Evolutionary conservation across 2,797 vertebrate species (phyloP), one percentile per base, ranked within the genome.

Genomic region (Monodelphis domestica): DNA sequence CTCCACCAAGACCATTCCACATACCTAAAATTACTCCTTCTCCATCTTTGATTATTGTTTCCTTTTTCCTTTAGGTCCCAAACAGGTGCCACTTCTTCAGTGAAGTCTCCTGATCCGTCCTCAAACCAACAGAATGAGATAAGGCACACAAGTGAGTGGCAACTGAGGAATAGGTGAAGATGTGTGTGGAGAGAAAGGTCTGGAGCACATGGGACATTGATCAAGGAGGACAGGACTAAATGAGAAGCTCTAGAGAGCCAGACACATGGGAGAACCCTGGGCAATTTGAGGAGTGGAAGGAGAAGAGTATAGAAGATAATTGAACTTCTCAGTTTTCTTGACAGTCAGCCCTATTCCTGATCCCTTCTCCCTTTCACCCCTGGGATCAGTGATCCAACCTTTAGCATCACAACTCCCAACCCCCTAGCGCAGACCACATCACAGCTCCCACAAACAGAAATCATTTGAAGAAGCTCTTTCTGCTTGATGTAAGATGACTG

Each of bases 391-490:
- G 87, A 54, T 28, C 29, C 59, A 26, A 63, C 33, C 88, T 70
- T 90, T 50, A 84, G 21, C 38, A 30, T 53, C 30, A 63, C 0
- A 26, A 4, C 33, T 12, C 14, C 87, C 33, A 53, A 15, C 54
- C 91, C 91, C 94, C 52, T n/a, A 21, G 15, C 28, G 88, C 21
- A 12, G 91, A 89, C 92, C 90, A 94, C 92, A 89, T 89, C 87
- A 89, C 38, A 26, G 53, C 89, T 92, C 38, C 38, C 53, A 70
- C 56, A 93, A 55, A 89, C 89, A 84, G 38, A 88, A 90, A 95
- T 92, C 1, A 92, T 84, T 90, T 96, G 91, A 55, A 90, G 89
- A 15, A 53, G 52, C 87, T 90, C 59, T 93, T 94, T 45, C 92
- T 91, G 84, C 70, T 88, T 95, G 51, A 94, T 54, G n/a, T 29